Evolutionary conservation across 2,797 vertebrate genomes (phyloP).

Genomic region (Pelobates cultripes): DNA sequence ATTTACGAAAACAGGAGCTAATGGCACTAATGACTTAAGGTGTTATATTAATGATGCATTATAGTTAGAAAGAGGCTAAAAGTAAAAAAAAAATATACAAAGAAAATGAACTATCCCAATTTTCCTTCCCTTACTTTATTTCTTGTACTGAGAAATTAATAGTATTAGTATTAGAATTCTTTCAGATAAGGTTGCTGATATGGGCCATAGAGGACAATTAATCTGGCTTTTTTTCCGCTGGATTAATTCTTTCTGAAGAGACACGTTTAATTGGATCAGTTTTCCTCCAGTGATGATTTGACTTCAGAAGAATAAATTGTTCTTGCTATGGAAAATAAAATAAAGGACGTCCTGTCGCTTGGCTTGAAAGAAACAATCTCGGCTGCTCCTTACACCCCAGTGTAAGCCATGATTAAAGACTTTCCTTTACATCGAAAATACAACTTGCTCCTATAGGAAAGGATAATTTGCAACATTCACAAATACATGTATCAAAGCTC

Average conservation of each 20-base stretch:
- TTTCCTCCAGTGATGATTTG: slow-evolving; percentile 14
- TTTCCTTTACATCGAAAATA: neutral
- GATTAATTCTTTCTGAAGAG: slow-evolving; percentile 11
- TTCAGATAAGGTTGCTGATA: slow-evolving; percentile 15
- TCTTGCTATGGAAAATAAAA: neutral
- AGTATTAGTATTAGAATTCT: slow-evolving; percentile 4
- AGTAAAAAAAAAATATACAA: no score
- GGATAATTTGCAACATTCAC: neutral
- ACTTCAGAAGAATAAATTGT: slow-evolving; percentile 1
- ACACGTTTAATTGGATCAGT: slow-evolving; percentile 19
- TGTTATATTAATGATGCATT: no score
- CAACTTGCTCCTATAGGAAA: neutral
- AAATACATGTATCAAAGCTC: no score
- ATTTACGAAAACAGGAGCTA: no score
- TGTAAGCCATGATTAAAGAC: neutral
- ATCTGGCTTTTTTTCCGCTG: slow-evolving; percentile 9
- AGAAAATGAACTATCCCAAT: no score
- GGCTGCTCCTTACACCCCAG: neutral
- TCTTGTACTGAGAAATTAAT: neutral
- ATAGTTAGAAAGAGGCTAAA: no score
- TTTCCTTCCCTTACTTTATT: neutral
- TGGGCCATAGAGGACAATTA: slow-evolving; percentile 11
- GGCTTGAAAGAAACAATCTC: neutral
- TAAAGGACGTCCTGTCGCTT: neutral
- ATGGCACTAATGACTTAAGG: no score